phyloP scores from a whole-genome alignment of 1,140 invertebrate species.

The Listronotus oregonensis region DNA sequence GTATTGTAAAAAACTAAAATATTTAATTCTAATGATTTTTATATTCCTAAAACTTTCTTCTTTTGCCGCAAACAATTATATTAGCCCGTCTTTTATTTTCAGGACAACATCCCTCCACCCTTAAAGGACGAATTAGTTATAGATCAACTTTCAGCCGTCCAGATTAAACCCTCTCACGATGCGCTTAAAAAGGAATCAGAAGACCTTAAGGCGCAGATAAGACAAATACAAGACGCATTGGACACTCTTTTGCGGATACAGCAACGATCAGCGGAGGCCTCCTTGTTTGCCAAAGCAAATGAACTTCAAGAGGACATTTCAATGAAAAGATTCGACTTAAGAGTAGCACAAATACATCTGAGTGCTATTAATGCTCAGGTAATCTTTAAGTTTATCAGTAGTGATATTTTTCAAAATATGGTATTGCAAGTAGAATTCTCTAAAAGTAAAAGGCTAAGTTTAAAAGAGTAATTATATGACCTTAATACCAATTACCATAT shows the following conservation, averaged over 20 bases:
- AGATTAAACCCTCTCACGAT: conserved; percentile 74
- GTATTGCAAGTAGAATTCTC: too few relatives aligned
- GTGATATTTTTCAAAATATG: too few relatives aligned
- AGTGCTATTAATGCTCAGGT: conserved; percentile 89
- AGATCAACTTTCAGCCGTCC: conserved; percentile 76
- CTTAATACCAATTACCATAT: too few relatives aligned
- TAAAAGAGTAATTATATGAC: too few relatives aligned
- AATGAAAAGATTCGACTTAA: conserved; percentile 89
- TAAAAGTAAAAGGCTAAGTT: too few relatives aligned
- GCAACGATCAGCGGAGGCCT: conserved; percentile 82
- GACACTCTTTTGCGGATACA: conserved; percentile 84
- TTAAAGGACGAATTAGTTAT: conserved; percentile 83
- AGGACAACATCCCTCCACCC: conserved; percentile 69
- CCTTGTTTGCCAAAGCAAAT: conserved; percentile 90
- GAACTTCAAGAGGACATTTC: conserved; percentile 95
- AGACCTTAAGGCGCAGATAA: conserved; percentile 83
- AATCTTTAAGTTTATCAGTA: too few relatives aligned
- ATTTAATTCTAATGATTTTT: too few relatives aligned
- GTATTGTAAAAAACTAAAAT: too few relatives aligned
- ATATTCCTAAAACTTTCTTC: too few relatives aligned
- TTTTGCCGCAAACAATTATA: too few relatives aligned
- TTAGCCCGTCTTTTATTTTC: too few relatives aligned
- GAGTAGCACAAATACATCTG: conserved; percentile 87
- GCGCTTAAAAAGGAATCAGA: conserved; percentile 79
- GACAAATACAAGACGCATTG: conserved; percentile 83